Conservation (phyloP, 30 jellyfish, hydroid and myxozoan genomes). For the Morbakka virulenta region DNA sequence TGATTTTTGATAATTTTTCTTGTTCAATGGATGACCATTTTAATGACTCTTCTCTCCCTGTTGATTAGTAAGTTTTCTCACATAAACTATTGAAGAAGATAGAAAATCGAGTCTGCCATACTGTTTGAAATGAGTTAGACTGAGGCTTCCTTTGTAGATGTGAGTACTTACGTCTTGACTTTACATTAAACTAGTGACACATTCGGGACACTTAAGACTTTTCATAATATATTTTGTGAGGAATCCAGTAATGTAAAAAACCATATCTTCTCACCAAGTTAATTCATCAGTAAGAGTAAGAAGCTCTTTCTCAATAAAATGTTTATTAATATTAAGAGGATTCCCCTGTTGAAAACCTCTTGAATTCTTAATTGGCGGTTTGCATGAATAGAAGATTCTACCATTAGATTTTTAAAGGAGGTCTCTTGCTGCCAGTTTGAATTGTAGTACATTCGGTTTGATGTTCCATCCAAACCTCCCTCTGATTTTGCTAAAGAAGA, state of each 20-base stretch:
- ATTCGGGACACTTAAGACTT: neutral
- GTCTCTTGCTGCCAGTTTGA: neutral
- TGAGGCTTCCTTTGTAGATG: neutral
- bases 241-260: neutral
- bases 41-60: too few relatives aligned
- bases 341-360: too few relatives aligned
- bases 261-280: neutral
- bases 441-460: neutral
- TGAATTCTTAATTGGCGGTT: too few relatives aligned
- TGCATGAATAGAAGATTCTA: neutral
- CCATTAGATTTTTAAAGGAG: neutral
- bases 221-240: too few relatives aligned
- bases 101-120: neutral
- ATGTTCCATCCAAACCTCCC: neutral
- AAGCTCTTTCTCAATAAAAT: too few relatives aligned
- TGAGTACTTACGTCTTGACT: neutral
- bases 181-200: neutral
- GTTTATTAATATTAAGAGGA: too few relatives aligned
- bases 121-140: neutral
- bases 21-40: too few relatives aligned
- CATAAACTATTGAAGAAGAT: too few relatives aligned
- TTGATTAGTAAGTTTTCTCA: too few relatives aligned
- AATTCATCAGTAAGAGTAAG: neutral
- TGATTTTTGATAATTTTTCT: too few relatives aligned
- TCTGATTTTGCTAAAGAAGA: neutral